Evolutionary conservation across 2,797 vertebrate genomes (phyloP).

Genomic region (Presbytis comata): DNA sequence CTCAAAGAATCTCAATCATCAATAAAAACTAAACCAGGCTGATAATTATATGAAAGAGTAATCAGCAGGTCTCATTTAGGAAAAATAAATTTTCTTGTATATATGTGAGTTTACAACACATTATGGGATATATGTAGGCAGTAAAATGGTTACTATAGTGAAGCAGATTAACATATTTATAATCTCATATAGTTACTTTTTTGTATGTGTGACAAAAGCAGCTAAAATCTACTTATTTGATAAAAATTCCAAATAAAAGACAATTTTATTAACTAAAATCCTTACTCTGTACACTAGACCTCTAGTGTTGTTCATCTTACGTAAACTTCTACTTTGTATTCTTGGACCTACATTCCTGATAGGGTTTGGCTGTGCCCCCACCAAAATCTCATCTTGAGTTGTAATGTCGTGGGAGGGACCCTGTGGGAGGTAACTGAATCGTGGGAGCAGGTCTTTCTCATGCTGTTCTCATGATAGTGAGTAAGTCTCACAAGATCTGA

Average conservation of each 20-base stretch:
- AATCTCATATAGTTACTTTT: background rate
- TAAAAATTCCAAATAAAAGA: background rate
- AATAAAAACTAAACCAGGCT: slow-evolving; percentile 22
- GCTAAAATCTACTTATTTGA: background rate
- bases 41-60: background rate
- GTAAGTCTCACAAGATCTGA: background rate
- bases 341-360: background rate
- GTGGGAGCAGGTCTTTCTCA: background rate
- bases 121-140: background rate
- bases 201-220: background rate
- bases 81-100: background rate
- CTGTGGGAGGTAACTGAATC: background rate
- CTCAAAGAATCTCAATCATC: slow-evolving; percentile 25
- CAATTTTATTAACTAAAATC: background rate
- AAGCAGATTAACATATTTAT: background rate
- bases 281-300: background rate
- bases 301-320: background rate
- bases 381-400: background rate
- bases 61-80: background rate
- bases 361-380: background rate
- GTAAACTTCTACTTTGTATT: background rate
- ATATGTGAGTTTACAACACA: background rate
- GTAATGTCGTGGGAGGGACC: background rate
- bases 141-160: background rate
- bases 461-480: background rate